Conservation (phyloP, 2,113 vertebrate genomes). For the Tiliqua scincoides region DNA sequence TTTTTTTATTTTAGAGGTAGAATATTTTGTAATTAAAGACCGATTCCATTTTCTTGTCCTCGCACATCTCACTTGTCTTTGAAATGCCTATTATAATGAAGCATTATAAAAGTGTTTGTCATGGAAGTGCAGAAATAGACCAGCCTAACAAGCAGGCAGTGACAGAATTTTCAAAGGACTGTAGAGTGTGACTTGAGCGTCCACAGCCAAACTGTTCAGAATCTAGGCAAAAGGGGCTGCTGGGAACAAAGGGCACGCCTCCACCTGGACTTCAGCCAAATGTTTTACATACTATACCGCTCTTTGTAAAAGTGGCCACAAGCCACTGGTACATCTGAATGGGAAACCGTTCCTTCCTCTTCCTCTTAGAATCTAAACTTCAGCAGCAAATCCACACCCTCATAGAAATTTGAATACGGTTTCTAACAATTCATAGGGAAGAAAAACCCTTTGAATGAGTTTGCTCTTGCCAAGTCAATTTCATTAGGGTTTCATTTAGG, state of each 20-base stretch:
- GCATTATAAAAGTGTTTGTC: constrained; percentile 41
- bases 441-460: neutral
- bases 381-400: neutral
- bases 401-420: neutral
- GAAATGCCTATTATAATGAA: constrained; percentile 39
- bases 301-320: neutral
- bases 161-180: constrained; percentile 6
- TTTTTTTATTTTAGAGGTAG: constrained; percentile 79
- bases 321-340: rapidly evolving
- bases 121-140: neutral
- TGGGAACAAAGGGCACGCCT: rapidly evolving
- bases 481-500: neutral
- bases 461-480: neutral
- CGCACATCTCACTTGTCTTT: constrained; percentile 57
- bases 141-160: rapidly evolving
- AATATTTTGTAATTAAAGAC: constrained; percentile 81
- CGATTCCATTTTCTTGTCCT: constrained; percentile 76
- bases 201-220: rapidly evolving
- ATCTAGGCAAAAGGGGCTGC: rapidly evolving
- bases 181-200: rapidly evolving
- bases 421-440: neutral
- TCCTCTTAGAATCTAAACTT: neutral
- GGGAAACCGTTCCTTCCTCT: rapidly evolving
- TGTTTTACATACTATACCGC: rapidly evolving
- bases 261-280: neutral